Evolutionary conservation across 1,140 invertebrate species (phyloP), one percentile per base, ranked within the genome.

Genomic region (Brachionus sp.): DNA sequence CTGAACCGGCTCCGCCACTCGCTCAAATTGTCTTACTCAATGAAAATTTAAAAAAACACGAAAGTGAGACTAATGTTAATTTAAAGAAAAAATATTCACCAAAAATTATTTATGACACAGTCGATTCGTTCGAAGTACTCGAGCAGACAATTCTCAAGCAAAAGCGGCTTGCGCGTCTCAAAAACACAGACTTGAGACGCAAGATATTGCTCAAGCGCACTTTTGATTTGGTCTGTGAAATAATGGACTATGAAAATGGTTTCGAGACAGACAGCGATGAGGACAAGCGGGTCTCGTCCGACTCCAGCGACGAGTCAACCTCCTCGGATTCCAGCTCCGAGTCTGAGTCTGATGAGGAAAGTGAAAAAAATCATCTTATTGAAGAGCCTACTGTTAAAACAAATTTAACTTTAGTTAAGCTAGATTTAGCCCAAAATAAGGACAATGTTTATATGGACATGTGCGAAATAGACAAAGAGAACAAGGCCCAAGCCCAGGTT

Each of bases 41-140:
- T 39, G 12, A 37, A 13, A 6, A 70, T 16, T 70, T 70, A 33
- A 19, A 75, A 29, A 75, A 46, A 50, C n/a, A 46, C 2, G 35
- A 75, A 46, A 75, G 70, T 75, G 42, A 75, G 42, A 46, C 39
- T 46, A 75, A 75, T 25, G 42, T 46, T 75, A 44, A 75, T 46
- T 29, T 46, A 5, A 46, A 29, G 23, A 75, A 75, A 75, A 75
- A 46, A 46, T n/a, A 46, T 25, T 75, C 70, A 75, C 19, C 42
- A 29, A 75, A 44, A 46, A 46, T 75, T 75, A 42, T 46, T 46
- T 75, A 25, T 46, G 70, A 75, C 25, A 75, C 70, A 75, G 70
- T 80, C 39, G 77, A 80, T 25, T 80, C 77, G 19, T 80, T 80
- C 33, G 77, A 80, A 37, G 57, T 80, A 25, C 77, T 80, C 77